Percentiles rank a stretch among this genome's conserved stretches.
Conservation (phyloP, 2,888 invertebrate genomes). For the Glomeris marginata region DNA sequence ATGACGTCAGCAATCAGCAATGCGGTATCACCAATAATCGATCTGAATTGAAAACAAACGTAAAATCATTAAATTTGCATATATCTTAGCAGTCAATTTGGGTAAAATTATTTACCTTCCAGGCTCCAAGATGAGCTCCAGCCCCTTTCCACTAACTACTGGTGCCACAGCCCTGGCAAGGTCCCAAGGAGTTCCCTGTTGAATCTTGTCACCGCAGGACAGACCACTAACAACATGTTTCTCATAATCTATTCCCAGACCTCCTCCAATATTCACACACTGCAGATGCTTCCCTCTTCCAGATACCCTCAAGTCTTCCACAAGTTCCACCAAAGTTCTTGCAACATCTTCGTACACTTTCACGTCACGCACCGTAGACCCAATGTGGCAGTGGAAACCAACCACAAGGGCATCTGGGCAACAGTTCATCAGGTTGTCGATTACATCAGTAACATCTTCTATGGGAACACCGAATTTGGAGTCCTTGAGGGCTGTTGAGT, state of each 20-base stretch:
- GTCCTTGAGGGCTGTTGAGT: conserved; percentile 25
- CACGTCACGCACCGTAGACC: conserved; percentile 20
- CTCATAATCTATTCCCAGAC: conserved; percentile 28
- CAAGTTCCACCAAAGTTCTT: conserved; percentile 20
- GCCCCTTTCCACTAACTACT: conserved; percentile 19
- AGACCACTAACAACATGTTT: conserved; percentile 18
- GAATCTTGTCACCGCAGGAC: too few relatives aligned
- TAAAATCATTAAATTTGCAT: too few relatives aligned
- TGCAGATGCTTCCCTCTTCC: conserved; percentile 20
- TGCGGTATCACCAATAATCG: conserved; percentile 19
- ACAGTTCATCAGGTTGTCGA: conserved; percentile 19
- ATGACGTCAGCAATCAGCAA: conserved; percentile 25
- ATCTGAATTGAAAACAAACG: too few relatives aligned
- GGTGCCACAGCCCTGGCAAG: conserved; percentile 17
- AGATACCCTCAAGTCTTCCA: conserved; percentile 15
- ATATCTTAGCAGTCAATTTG: too few relatives aligned
- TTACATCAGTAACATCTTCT: conserved; percentile 21
- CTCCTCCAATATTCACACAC: conserved; percentile 30
- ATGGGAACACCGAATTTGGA: conserved; percentile 30
- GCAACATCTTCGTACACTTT: conserved; percentile 22
- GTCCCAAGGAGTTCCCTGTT: conserved; percentile 19
- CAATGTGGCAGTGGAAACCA: conserved; percentile 32
- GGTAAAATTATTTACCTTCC: conserved; percentile 31
- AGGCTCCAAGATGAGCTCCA: conserved; percentile 30
- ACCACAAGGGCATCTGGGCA: conserved; percentile 22